Base-by-base conservation (phyloP, 2,113 vertebrate species). In the Shinisaurus crocodilurus region DNA sequence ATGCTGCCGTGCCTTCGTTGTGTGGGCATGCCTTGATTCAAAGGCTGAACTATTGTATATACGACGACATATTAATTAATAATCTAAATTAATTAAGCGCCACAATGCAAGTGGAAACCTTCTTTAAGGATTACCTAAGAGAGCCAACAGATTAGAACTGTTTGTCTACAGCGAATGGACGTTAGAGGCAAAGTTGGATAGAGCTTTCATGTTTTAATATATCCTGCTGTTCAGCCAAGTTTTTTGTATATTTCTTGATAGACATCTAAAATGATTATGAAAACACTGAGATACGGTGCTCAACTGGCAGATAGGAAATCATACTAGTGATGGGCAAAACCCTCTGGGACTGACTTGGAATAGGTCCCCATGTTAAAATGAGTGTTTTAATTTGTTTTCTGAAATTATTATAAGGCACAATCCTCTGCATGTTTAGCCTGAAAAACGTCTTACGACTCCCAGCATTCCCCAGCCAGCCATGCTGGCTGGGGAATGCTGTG, bases 81-180 rank as follows among this genome's bases (percentile, higher is more conserved):
- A 76, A 63, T 45, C 40, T 45, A 83, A 84, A 89, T 89, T 86
- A 86, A 86, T 86, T 89, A 89, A 76, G 63, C 48, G 54, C 34
- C 43, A 84, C 34, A 89, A 75, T 65, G 88, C 69, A 60, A 88
- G 87, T 72, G n/a, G 65, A 82, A 89, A 89, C 76, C 88, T 83
- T 65, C 13, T 27, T n/a, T 48, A 65, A 75, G 81, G 70, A 48
- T 89, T 83, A 84, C 60, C 70, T 76, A 76, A 84, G 48, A 45
- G 20, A 84, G 70, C 32, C 69, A 60, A 48, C 10, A 40, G 81
- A 89, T 84, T 83, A 84, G 81, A 84, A 84, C 20, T 18, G 32
- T 88, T 88, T 81, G 29, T 74, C 12, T 81, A 80, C 60, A 48
- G 10, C 13, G 3, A 81, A 72, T 3, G 23, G 79, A n/a, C n/a